Evolutionary conservation across 2,888 invertebrate species (phyloP), one percentile per base, ranked within the genome.

Genomic region (Alcis repandata): DNA sequence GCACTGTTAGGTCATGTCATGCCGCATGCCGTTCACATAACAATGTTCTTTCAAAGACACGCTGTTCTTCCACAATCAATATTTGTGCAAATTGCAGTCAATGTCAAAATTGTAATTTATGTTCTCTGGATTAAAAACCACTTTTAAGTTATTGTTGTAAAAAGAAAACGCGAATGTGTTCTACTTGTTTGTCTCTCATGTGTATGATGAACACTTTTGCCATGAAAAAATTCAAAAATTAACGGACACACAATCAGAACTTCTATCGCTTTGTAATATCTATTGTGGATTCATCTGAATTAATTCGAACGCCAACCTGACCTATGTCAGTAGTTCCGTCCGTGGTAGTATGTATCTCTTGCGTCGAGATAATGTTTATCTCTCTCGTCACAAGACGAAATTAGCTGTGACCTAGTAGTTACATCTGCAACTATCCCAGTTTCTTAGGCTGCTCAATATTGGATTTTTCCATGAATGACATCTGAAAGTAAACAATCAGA

Each of bases 401-500:
- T 83, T 78, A 80, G 78, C 67, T 79, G 69, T 74, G 80, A 79
- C 82, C 82, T 79, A 79, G 79, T 79, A 20, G 11, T 79, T 79
- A 79, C 82, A 83, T 80, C 73, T 73, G 67, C 75, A 75, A 73
- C 72, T 74, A 75, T 74, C 72, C 74, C 77, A 56, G 73, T 63
- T 74, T 73, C 67, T 74, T 45, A 56, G 53, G 59, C 68, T 73
- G 63, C 65, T 65, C 68, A 65, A 53, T 68, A 46, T 69, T 56
- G 72, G 67, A 68, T 69, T 73, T 80, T 75, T 78, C 72, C 74
- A 73, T 67, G 67, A 63, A 59, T 45, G 54, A 41, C 63, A 65
- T 36, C 53, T 56, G 41, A 38, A 61, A 45, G n/a, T 36, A 49
- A 48, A 41, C 33, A 11, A 41, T n/a, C 4, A 20, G 43, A 17